phyloP scores from a whole-genome alignment of 2,113 vertebrate genomes.

The Climacteris rufus region DNA sequence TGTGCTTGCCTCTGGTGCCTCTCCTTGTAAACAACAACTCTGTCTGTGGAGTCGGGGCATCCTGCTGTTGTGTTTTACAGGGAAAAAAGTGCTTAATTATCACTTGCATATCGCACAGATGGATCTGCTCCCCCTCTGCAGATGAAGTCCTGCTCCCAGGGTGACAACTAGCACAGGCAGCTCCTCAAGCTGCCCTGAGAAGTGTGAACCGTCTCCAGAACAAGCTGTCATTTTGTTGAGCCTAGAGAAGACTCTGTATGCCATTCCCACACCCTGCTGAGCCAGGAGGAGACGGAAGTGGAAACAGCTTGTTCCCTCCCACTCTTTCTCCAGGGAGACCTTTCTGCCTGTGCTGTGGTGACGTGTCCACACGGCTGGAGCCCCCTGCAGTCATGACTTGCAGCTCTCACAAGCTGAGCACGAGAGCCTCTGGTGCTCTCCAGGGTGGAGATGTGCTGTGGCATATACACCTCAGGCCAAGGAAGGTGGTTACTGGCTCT shows the following conservation, averaged over 20 bases:
- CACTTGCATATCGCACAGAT: accelerated
- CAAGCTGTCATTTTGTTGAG: neutral
- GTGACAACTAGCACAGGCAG: neutral
- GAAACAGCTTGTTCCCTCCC: conserved; percentile 10
- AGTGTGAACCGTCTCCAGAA: neutral
- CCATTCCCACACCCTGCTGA: neutral
- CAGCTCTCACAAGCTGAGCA: neutral
- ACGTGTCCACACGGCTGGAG: neutral
- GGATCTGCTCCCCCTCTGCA: neutral
- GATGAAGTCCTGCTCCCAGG: neutral
- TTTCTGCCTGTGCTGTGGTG: neutral
- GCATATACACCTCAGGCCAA: neutral
- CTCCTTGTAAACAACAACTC: neutral
- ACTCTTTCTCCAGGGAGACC: neutral
- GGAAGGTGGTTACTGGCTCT: neutral
- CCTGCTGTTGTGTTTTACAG: neutral
- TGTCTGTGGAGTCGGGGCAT: neutral
- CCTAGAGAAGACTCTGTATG: neutral
- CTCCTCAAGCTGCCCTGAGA: neutral
- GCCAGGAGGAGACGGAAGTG: neutral
- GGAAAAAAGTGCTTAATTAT: neutral
- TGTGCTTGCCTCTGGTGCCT: neutral
- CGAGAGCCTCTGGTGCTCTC: neutral
- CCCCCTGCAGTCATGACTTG: neutral
- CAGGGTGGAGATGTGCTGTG: accelerated